These are phyloP conservation scores for Trachythela sp. DNA, from an alignment of 64 coral and sea anemone genomes.

Conservation along the genomic window DNA sequence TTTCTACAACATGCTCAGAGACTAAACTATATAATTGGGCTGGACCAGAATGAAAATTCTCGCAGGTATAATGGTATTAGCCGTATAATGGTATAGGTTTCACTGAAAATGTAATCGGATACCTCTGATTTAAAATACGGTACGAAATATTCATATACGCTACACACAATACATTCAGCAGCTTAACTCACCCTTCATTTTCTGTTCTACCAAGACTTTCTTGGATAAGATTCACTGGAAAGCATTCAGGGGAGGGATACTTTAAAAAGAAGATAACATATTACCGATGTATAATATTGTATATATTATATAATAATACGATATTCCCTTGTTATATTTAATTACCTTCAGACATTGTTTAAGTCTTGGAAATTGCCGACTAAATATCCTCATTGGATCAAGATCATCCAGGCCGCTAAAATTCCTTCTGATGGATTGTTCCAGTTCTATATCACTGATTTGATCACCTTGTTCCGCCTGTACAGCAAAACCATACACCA, in stretches of 20 bases:
- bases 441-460: constrained; percentile 42
- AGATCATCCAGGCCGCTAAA: constrained; percentile 78
- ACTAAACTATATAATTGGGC: too few species aligned
- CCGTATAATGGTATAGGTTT: too few species aligned
- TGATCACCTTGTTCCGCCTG: constrained; percentile 13
- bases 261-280: not conserved
- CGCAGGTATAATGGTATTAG: too few species aligned
- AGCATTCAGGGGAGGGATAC: not conserved
- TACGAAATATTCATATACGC: too few species aligned
- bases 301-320: too few species aligned
- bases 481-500: constrained; percentile 76
- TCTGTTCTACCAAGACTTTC: not conserved
- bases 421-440: constrained; percentile 78
- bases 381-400: constrained; percentile 11
- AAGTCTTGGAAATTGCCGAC: not conserved
- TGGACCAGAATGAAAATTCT: too few species aligned
- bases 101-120: too few species aligned
- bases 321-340: too few species aligned
- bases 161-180: not conserved
- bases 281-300: too few species aligned
- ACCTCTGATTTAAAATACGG: too few species aligned
- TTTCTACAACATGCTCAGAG: too few species aligned
- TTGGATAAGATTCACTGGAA: not conserved
- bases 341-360: not conserved
- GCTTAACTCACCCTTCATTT: not conserved